Evolutionary conservation across 1,140 invertebrate genomes (phyloP).

Genomic region (Drosophila sproati): DNA sequence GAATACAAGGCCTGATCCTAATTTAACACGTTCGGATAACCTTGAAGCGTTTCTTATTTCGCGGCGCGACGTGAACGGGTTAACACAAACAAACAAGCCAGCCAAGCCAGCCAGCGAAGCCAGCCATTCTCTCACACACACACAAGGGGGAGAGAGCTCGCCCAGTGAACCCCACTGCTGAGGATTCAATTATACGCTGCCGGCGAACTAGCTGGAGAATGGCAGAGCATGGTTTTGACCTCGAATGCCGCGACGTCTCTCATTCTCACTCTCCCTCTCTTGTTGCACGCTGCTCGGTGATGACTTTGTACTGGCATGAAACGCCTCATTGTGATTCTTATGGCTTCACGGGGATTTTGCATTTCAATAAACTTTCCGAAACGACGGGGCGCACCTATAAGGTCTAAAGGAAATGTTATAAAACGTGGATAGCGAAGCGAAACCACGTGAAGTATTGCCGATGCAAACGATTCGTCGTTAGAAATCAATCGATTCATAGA

Average conservation of each 20-base stretch:
- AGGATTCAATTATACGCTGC: conserved; percentile 73
- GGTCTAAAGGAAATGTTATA: conserved; percentile 21
- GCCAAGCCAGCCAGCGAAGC: background rate
- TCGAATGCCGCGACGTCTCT: conserved; percentile 53
- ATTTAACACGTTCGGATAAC: conserved; percentile 83
- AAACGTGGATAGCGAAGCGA: conserved; percentile 17
- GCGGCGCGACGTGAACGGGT: conserved; percentile 43
- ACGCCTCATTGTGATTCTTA: conserved; percentile 72
- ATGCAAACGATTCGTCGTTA: background rate
- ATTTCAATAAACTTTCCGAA: conserved; percentile 61
- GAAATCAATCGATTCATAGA: conserved; percentile 5
- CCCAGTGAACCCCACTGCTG: conserved; percentile 22
- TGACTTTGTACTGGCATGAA: conserved; percentile 48
- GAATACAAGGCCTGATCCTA: conserved; percentile 69
- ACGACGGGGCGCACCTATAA: conserved; percentile 37
- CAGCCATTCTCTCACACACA: background rate
- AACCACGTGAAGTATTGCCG: conserved; percentile 15
- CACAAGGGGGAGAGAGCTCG: conserved; percentile 36
- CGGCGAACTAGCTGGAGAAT: conserved; percentile 44
- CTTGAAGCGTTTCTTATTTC: conserved; percentile 82
- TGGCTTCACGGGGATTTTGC: conserved; percentile 75
- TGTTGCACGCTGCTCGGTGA: conserved; percentile 32
- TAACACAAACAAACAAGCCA: conserved; percentile 35
- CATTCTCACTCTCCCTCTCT: background rate
- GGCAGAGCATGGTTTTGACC: conserved; percentile 61